Percentiles rank a stretch among this genome's conserved stretches.
phyloP scores from a whole-genome alignment of 2,113 vertebrate genomes.

The Myrmophylax atrothorax region DNA sequence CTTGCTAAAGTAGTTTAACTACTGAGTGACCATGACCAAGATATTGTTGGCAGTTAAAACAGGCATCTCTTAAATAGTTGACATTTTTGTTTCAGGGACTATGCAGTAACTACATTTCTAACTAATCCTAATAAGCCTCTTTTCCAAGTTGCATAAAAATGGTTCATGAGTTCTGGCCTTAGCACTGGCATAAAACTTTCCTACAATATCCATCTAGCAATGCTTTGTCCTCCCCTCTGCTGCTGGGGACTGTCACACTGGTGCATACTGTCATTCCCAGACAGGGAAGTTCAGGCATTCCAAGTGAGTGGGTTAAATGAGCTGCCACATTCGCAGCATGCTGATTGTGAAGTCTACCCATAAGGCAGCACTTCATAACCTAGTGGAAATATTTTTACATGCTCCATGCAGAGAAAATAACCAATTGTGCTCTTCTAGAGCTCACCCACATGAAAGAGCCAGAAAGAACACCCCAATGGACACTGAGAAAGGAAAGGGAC shows the following conservation, averaged over 20 bases:
- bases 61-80: slow-evolving; percentile 22
- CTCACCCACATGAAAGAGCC: slow-evolving; percentile 32
- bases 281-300: slow-evolving; percentile 22
- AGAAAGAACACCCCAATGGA: neutral
- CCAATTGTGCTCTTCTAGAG: slow-evolving; percentile 35
- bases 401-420: slow-evolving; percentile 23
- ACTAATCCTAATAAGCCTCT: slow-evolving; percentile 23
- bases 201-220: neutral
- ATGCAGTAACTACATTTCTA: neutral
- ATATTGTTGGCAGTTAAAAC: neutral
- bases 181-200: slow-evolving; percentile 1
- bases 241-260: neutral
- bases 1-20: slow-evolving; percentile 1
- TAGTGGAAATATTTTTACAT: slow-evolving; percentile 57
- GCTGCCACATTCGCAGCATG: slow-evolving; percentile 29
- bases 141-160: slow-evolving; percentile 43
- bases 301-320: neutral
- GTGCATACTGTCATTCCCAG: neutral
- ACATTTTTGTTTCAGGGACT: slow-evolving; percentile 30
- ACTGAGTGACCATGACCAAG: neutral
- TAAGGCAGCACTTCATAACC: slow-evolving; percentile 45
- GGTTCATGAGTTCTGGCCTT: slow-evolving; percentile 40
- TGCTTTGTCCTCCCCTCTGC: neutral
- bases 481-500: neutral
- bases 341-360: slow-evolving; percentile 24